Evolutionary conservation across 1,140 invertebrate genomes (phyloP).

Genomic region (Oncopeltus fasciatus): DNA sequence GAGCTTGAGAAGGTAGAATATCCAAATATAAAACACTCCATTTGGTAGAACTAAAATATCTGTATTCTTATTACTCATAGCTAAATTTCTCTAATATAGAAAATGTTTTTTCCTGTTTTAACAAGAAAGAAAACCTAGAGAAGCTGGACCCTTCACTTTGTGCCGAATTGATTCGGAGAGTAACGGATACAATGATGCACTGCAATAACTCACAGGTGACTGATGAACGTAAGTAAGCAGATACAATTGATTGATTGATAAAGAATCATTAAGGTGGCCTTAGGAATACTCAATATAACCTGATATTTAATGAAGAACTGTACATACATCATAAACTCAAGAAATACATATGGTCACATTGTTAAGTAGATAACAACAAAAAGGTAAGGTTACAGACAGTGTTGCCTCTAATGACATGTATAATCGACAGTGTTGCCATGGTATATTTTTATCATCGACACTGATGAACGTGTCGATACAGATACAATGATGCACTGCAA

Average conservation of each 20-base stretch:
- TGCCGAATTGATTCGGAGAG: background rate
- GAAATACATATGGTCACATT: too few species aligned
- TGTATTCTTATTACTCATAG: background rate
- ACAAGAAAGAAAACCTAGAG: conserved; percentile 3
- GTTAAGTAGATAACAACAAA: background rate
- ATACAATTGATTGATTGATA: background rate
- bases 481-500: too few species aligned
- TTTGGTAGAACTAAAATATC: background rate
- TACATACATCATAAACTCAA: too few species aligned
- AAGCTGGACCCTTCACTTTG: background rate
- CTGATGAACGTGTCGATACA: too few species aligned
- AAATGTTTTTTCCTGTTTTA: background rate
- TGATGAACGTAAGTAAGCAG: background rate
- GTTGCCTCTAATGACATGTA: background rate
- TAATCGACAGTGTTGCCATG: too few species aligned
- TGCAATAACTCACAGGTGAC: background rate
- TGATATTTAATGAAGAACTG: too few species aligned
- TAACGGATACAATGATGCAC: conserved; percentile 3
- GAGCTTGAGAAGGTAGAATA: background rate
- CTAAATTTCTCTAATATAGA: background rate
- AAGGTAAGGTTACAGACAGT: background rate
- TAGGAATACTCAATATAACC: background rate
- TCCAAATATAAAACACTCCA: background rate
- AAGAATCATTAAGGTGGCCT: background rate
- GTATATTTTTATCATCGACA: too few species aligned